These are phyloP conservation scores for Galaxias olidus DNA, from an alignment of 2,797 vertebrate genomes.

Conservation along the genomic window DNA sequence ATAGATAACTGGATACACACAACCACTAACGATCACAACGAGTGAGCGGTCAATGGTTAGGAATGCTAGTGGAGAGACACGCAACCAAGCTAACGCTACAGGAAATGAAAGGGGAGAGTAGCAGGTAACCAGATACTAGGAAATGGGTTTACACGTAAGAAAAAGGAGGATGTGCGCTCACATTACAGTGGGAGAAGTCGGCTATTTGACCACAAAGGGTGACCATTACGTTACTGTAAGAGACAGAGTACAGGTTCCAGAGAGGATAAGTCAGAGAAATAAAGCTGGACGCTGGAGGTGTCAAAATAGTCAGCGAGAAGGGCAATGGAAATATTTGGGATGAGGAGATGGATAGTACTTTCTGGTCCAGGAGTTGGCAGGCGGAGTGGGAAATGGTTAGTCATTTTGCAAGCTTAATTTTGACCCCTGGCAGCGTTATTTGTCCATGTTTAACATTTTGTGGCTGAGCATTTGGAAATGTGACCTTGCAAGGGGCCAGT, in stretches of 20 bases:
- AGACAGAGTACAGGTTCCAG: background rate
- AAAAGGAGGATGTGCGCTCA: slow-evolving; percentile 2
- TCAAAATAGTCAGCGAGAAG: background rate
- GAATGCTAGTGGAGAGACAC: background rate
- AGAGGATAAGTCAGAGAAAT: background rate
- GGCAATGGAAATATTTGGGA: slow-evolving; percentile 15
- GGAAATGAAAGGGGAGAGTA: background rate
- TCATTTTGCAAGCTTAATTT: slow-evolving; percentile 44
- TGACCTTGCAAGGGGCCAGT: slow-evolving; percentile 47
- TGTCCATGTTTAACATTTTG: slow-evolving; percentile 44
- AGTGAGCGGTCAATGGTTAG: background rate
- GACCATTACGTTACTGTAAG: background rate
- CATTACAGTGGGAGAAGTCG: background rate
- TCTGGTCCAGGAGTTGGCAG: slow-evolving; percentile 7
- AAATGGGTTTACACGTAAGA: slow-evolving; percentile 2
- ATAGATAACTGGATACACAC: too few species aligned
- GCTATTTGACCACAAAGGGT: background rate
- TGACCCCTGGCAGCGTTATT: slow-evolving; percentile 53
- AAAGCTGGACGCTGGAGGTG: background rate
- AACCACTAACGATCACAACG: slow-evolving; percentile 38
- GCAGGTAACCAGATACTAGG: slow-evolving; percentile 2
- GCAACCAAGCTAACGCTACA: background rate
- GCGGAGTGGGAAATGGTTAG: slow-evolving; percentile 21
- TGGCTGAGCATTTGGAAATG: slow-evolving; percentile 52
- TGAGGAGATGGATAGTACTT: slow-evolving; percentile 7